phyloP scores from a whole-genome alignment of 1,140 invertebrate genomes.

The Oryzaephilus surinamensis region DNA sequence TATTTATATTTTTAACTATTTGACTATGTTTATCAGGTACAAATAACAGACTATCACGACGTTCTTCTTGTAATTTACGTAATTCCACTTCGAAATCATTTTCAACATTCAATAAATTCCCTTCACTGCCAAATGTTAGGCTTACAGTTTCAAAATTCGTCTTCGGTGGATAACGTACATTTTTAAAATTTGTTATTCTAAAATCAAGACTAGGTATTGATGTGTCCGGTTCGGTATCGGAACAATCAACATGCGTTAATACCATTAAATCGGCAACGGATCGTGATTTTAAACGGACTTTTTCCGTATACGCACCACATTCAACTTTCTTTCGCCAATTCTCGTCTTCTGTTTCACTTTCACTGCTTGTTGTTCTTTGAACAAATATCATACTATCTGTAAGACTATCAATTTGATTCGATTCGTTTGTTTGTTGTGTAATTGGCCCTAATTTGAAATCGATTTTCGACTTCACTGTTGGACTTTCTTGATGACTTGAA shows the following conservation, averaged over 20 bases:
- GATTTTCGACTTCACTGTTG: slow-evolving; percentile 19
- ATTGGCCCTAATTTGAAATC: slow-evolving; percentile 29
- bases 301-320: slow-evolving; percentile 53
- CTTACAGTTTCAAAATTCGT: slow-evolving; percentile 27
- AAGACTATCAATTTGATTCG: slow-evolving; percentile 16
- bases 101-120: slow-evolving; percentile 42
- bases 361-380: slow-evolving; percentile 35
- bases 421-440: slow-evolving; percentile 3
- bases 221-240: slow-evolving; percentile 49
- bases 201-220: slow-evolving; percentile 37
- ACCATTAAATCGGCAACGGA: slow-evolving; percentile 65
- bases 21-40: slow-evolving; percentile 33
- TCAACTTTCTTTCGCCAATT: slow-evolving; percentile 53
- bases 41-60: slow-evolving; percentile 34
- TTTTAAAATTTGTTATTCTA: slow-evolving; percentile 22
- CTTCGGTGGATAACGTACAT: slow-evolving; percentile 20
- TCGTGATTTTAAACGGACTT: slow-evolving; percentile 59
- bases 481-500: slow-evolving; percentile 45
- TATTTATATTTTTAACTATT: slow-evolving; percentile 6
- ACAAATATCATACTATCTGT: slow-evolving; percentile 19
- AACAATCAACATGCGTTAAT: slow-evolving; percentile 57
- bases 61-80: slow-evolving; percentile 39
- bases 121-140: slow-evolving; percentile 42
- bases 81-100: slow-evolving; percentile 47
- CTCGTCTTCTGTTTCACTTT: slow-evolving; percentile 56